Conservation (phyloP, 2,113 vertebrate genomes). For the Nothobranchius furzeri region DNA sequence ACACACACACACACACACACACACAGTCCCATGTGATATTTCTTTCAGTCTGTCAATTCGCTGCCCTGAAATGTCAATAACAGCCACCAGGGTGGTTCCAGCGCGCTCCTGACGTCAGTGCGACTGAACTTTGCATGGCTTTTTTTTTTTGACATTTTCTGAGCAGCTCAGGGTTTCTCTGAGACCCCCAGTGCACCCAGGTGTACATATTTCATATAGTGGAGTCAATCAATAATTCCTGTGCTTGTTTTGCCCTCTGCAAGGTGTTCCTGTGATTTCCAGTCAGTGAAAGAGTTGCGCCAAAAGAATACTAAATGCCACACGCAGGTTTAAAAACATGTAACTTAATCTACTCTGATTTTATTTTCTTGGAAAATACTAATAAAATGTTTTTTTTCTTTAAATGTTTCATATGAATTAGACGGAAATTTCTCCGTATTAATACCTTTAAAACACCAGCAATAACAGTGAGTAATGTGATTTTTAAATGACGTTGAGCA, state of each 20-base stretch:
- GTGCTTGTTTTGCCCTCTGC: background rate
- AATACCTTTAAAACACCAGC: no score
- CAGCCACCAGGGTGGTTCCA: slow-evolving; percentile 21
- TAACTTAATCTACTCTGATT: background rate
- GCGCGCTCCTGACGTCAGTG: slow-evolving; percentile 24
- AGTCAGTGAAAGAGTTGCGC: background rate
- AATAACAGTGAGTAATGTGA: background rate
- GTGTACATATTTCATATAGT: slow-evolving; percentile 59
- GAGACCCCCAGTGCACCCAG: slow-evolving; percentile 34
- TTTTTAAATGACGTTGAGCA: background rate
- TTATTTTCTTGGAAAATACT: no score
- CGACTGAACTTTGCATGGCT: slow-evolving; percentile 36
- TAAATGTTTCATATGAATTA: no score
- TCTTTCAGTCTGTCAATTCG: slow-evolving; percentile 21
- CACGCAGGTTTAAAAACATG: background rate
- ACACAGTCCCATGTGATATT: slow-evolving; percentile 2
- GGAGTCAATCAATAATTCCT: slow-evolving; percentile 53
- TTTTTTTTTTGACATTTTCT: slow-evolving; percentile 46
- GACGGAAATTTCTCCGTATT: no score
- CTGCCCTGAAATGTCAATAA: slow-evolving; percentile 31
- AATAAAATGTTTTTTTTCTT: no score
- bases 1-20: slow-evolving; percentile 15
- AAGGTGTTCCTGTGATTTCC: background rate
- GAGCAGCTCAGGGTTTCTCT: slow-evolving; percentile 29
- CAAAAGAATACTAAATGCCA: slow-evolving; percentile 4